phyloP scores from a whole-genome alignment of 2,888 invertebrate genomes.

The Dicyrtoma fusca region DNA sequence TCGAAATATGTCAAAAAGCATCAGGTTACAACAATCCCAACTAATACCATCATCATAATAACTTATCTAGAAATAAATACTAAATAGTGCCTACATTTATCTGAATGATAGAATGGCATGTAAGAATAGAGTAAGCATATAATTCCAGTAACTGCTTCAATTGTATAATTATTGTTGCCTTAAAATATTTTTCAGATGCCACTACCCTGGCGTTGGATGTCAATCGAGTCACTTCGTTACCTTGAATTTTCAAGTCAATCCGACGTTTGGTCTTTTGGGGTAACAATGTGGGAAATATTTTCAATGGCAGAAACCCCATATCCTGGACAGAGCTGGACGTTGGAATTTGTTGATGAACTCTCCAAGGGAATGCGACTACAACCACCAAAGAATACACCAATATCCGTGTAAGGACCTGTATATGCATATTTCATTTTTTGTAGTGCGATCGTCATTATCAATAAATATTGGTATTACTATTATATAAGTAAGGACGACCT shows the following conservation, averaged over 20 bases:
- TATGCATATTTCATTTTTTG: no score
- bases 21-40: no score
- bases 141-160: no score
- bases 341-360: not conserved
- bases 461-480: no score
- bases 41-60: no score
- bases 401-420: not conserved
- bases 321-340: not conserved
- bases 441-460: no score
- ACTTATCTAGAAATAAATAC: no score
- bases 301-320: not conserved
- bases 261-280: not conserved
- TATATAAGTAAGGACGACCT: no score
- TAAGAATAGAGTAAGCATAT: no score
- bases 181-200: not conserved
- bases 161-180: no score
- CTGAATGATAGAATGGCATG: no score
- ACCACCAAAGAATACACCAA: not conserved
- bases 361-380: not conserved
- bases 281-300: constrained; percentile 7
- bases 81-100: no score
- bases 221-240: not conserved
- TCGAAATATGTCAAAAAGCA: constrained; percentile 7
- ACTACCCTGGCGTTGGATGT: not conserved
- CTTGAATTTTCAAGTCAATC: not conserved